A percentile compares a stretch with the other conserved stretches of the same genome.
Evolutionary conservation across 2,113 vertebrate species (phyloP).

Genomic region (Poicephalus gulielmi): DNA sequence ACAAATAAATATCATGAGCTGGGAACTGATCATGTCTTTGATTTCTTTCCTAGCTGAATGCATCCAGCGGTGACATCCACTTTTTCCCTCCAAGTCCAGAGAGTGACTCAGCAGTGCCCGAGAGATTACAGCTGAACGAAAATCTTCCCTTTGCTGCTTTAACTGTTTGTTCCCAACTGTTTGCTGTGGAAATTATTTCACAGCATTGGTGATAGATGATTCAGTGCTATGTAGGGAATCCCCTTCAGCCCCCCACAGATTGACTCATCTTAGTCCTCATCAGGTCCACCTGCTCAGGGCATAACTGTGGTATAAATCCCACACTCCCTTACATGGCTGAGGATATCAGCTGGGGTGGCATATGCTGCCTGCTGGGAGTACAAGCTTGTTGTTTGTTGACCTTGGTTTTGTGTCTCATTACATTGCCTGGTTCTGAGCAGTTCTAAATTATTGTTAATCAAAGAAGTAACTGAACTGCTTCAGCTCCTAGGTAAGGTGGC

Average conservation of each 20-base stretch:
- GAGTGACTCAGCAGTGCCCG: slow-evolving; percentile 48
- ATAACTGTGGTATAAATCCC: slow-evolving; percentile 23
- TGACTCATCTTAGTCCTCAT: slow-evolving; percentile 52
- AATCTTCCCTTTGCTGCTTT: background rate
- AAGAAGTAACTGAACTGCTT: background rate
- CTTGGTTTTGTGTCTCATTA: background rate
- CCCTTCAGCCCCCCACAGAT: slow-evolving; percentile 7
- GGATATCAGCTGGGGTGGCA: background rate
- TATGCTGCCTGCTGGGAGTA: background rate
- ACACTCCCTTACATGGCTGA: background rate
- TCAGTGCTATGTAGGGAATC: slow-evolving; percentile 67
- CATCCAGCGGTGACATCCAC: background rate
- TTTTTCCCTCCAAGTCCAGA: background rate
- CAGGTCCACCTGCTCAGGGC: slow-evolving; percentile 63
- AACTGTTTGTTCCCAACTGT: slow-evolving; percentile 38
- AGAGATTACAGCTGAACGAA: slow-evolving; percentile 14
- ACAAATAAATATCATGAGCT: background rate
- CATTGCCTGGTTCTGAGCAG: background rate
- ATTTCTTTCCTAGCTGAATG: slow-evolving; percentile 1
- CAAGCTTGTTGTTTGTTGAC: background rate
- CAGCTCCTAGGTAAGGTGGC: background rate
- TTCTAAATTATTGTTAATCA: background rate
- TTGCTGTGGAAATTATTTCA: background rate
- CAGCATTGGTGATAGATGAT: slow-evolving; percentile 25
- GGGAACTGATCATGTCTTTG: slow-evolving; percentile 4